Evolutionary conservation across 2,113 vertebrate genomes (phyloP).

Genomic region (Grantiella picta): DNA sequence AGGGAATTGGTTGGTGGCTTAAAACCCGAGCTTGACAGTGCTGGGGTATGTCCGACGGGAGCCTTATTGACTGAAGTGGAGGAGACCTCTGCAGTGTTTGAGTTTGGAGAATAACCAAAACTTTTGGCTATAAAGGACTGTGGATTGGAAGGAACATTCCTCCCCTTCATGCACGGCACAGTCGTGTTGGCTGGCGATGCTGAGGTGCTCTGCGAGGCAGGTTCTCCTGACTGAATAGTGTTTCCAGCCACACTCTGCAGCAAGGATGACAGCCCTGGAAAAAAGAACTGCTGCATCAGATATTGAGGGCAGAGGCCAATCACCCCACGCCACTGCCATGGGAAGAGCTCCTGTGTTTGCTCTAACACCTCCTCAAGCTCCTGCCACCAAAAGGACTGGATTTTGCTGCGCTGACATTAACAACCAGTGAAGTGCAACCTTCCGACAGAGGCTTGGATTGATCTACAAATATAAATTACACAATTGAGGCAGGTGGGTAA

Average conservation of each 20-base stretch:
- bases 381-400: not conserved
- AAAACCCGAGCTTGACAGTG: slow-evolving; percentile 64
- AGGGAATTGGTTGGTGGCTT: slow-evolving; percentile 70
- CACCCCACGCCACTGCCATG: rapidly evolving
- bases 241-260: slow-evolving; percentile 87
- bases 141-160: slow-evolving; percentile 40
- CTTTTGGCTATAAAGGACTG: slow-evolving; percentile 71
- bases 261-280: slow-evolving; percentile 88
- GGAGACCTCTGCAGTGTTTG: slow-evolving; percentile 75
- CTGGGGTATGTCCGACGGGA: slow-evolving; percentile 58
- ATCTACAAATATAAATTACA: not conserved
- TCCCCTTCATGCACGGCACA: slow-evolving; percentile 61
- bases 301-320: rapidly evolving
- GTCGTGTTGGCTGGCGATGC: slow-evolving; percentile 59
- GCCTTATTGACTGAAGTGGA: slow-evolving; percentile 79
- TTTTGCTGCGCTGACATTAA: not conserved
- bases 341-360: rapidly evolving
- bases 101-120: slow-evolving; percentile 74
- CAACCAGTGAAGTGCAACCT: not conserved
- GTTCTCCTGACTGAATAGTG: slow-evolving; percentile 62
- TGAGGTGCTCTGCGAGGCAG: slow-evolving; percentile 60
- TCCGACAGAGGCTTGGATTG: not conserved
- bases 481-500: rapidly evolving
- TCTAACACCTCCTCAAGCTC: not conserved
- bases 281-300: not conserved